phyloP scores from a whole-genome alignment of 2,113 vertebrate species.

The Rhinolophus sinicus region DNA sequence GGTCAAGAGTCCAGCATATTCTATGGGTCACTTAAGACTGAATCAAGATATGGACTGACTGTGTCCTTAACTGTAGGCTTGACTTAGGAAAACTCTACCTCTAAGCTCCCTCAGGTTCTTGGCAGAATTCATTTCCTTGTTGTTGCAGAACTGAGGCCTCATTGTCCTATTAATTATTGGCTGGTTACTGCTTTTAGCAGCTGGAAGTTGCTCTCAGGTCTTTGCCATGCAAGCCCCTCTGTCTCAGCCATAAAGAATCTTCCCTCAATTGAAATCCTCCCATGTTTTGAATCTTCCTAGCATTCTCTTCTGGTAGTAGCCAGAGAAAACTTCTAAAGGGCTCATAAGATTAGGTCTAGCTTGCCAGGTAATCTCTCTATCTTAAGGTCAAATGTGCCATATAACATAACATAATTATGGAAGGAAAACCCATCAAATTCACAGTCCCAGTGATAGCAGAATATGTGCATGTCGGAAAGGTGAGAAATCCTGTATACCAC shows the following conservation, averaged over 20 bases:
- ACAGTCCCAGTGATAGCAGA: not conserved
- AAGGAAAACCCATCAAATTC: not conserved
- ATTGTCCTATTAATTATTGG: not conserved
- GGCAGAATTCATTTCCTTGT: not conserved
- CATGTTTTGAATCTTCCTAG: not conserved
- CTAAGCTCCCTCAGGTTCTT: not conserved
- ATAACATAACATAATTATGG: not conserved
- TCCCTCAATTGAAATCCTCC: not conserved
- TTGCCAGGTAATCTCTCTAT: not conserved
- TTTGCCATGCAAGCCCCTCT: not conserved
- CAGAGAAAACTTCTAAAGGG: not conserved
- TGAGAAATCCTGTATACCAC: not conserved
- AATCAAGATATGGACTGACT: not conserved
- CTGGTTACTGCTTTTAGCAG: not conserved
- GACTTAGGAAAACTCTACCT: not conserved
- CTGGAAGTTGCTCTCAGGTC: not conserved
- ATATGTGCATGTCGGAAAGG: not conserved
- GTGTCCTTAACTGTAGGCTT: not conserved
- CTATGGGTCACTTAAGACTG: not conserved
- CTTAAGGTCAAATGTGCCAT: not conserved
- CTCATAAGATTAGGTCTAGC: not conserved
- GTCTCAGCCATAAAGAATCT: not conserved
- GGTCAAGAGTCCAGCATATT: not conserved
- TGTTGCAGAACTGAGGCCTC: not conserved
- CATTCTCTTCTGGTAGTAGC: not conserved